Base-by-base conservation (phyloP, 1,140 invertebrate genomes). In the Drosophila ficusphila region DNA sequence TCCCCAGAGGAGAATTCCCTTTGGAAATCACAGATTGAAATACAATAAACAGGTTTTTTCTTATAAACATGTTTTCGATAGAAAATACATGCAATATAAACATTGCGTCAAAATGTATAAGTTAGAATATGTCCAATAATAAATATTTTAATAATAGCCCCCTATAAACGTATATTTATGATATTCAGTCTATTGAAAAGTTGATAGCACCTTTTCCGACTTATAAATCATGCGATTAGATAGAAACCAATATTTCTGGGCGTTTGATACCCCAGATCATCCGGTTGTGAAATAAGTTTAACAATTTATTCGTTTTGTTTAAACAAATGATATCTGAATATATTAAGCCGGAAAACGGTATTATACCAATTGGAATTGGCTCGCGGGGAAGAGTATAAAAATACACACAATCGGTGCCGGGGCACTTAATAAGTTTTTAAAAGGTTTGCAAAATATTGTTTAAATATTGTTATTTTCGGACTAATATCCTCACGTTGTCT, bases 401-500 rank as follows among this genome's bases (percentile, higher is more conserved):
- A 65, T 65, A 67, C 25, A 42, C 61, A 52, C 36, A 41, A 27
- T 14, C 31, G n/a, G 31, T 19, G 72, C 19, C 33, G 36, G 48
- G 67, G 57, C 68, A 83, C 79, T 83, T 71, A 70, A 83, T 61
- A 70, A 52, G 48, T 83, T 85, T 86, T 83, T 68, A 81, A 88
- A 86, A 81, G 81, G 67, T 79, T 86, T 69, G 72, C 72, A 76
- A 79, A 73, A 86, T 81, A 65, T 64, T 86, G 81, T 86, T 86
- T 76, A 76, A 85, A 86, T 85, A 85, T 81, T 86, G 78, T 85
- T 85, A 81, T 85, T 70, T 85, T 76, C 51, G 65, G 41, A 82
- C 75, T 68, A 73, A 78, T 78, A 81, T 83, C 57, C 56, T 57
- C 74, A 73, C 69, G 39, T 74, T 71, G 57, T 54, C 81, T 85